phyloP scores from a whole-genome alignment of 2,888 invertebrate species.

The Cylloceria caligata region DNA sequence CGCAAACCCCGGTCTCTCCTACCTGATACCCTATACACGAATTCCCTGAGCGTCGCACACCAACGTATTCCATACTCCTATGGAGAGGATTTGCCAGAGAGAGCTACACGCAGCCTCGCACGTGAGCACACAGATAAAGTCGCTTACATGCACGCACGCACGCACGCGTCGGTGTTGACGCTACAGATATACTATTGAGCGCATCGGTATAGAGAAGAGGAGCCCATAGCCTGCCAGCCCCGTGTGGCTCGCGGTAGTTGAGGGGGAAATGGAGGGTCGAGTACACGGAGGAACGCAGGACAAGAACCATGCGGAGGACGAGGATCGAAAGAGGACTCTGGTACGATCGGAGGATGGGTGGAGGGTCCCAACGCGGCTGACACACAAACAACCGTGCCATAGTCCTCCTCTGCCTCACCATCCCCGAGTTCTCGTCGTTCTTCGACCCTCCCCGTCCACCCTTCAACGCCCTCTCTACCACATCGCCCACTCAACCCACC shows the following conservation, averaged over 20 bases:
- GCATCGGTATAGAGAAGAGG: slow-evolving; percentile 58
- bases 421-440: slow-evolving; percentile 69
- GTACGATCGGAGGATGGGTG: slow-evolving; percentile 58
- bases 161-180: slow-evolving; percentile 52
- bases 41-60: slow-evolving; percentile 63
- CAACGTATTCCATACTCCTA: slow-evolving; percentile 65
- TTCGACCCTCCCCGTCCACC: slow-evolving; percentile 60
- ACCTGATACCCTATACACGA: slow-evolving; percentile 33
- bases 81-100: slow-evolving; percentile 49
- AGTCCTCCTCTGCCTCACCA: slow-evolving; percentile 71
- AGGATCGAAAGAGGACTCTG: slow-evolving; percentile 54
- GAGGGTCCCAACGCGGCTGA: slow-evolving; percentile 83
- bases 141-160: slow-evolving; percentile 45
- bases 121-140: slow-evolving; percentile 29
- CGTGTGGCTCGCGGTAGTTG: slow-evolving; percentile 76
- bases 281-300: slow-evolving; percentile 65
- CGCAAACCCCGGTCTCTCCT: not conserved
- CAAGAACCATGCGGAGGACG: slow-evolving; percentile 47
- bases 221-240: slow-evolving; percentile 66
- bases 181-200: slow-evolving; percentile 38
- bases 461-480: slow-evolving; percentile 59
- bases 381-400: slow-evolving; percentile 83
- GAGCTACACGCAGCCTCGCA: slow-evolving; percentile 54
- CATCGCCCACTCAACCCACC: slow-evolving; percentile 70
- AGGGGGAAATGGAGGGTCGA: slow-evolving; percentile 76